Evolutionary conservation across 2,797 vertebrate species (phyloP).

Genomic region (Syngnathus acus): DNA sequence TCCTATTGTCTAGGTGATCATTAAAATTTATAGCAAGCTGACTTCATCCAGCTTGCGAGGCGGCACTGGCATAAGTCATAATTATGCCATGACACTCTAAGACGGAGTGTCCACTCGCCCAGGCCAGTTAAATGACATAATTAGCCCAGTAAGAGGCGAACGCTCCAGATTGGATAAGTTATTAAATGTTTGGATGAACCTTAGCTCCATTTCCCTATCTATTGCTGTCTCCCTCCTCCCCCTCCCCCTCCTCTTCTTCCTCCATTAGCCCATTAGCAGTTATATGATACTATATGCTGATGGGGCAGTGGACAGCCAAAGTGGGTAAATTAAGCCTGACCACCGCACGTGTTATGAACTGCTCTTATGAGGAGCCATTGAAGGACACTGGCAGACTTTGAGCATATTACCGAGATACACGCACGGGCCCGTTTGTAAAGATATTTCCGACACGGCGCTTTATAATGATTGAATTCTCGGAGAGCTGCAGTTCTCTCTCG

Average conservation of each 20-base stretch:
- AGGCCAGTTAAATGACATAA: slow-evolving; percentile 67
- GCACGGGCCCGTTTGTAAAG: slow-evolving; percentile 39
- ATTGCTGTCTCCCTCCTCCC: slow-evolving; percentile 33
- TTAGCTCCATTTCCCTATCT: slow-evolving; percentile 67
- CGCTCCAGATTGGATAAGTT: slow-evolving; percentile 67
- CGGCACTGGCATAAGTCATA: slow-evolving; percentile 70
- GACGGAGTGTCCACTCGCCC: slow-evolving; percentile 47
- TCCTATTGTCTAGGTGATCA: slow-evolving; percentile 65
- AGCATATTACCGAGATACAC: slow-evolving; percentile 28
- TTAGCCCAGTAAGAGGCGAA: slow-evolving; percentile 67
- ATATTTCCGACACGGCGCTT: slow-evolving; percentile 39
- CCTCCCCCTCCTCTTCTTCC: slow-evolving; percentile 26
- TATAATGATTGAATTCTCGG: slow-evolving; percentile 15
- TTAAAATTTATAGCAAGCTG: slow-evolving; percentile 72
- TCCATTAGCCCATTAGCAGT: slow-evolving; percentile 67
- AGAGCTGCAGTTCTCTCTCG: slow-evolving; percentile 4
- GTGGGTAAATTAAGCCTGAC: slow-evolving; percentile 70
- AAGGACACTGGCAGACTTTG: slow-evolving; percentile 46
- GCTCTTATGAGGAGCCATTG: slow-evolving; percentile 52
- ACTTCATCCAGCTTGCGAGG: slow-evolving; percentile 68
- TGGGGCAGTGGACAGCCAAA: slow-evolving; percentile 64
- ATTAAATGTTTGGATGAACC: slow-evolving; percentile 76
- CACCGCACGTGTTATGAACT: slow-evolving; percentile 60
- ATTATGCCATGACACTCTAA: slow-evolving; percentile 68
- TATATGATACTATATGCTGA: slow-evolving; percentile 73